Evolutionary conservation across 2,113 vertebrate species (phyloP), one percentile per base, ranked within the genome.

Genomic region (Lucifuga dentata): DNA sequence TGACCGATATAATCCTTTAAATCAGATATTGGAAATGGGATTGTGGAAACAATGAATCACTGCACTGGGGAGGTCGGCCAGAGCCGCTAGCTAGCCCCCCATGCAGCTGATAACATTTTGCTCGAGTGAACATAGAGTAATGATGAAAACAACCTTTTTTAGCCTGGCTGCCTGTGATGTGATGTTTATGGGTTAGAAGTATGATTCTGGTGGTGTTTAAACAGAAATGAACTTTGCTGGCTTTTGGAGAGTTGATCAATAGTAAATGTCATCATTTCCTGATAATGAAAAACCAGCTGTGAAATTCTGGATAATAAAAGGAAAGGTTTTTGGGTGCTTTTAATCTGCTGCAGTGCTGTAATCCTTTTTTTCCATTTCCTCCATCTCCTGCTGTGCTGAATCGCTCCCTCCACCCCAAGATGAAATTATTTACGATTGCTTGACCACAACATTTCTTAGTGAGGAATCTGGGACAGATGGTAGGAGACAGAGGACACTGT

Each of bases 391-490:
- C 69, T 52, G 41, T 26, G 13, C 62, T 78, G 38, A 68, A 77
- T 71, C 76, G 23, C 61, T 66, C 23, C 19, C 60, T 74, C 45
- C 62, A 80, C 81, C 90, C 86, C 51, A 70, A 92, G 90, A 86
- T 86, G 52, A 62, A 88, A 93, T 92, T 91, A 91, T 84, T 88
- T 87, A 78, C 35, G 74, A 88, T 89, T 86, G 84, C 85, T 86
- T 76, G 75, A 89, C 72, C 23, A 40, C 77, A 76, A 86, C 88
- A 81, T 89, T 84, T 81, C 32, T 76, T 69, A 57, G 80, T 85
- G 66, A 76, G 49, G 85, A 92, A 92, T 91, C 87, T 93, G 83
- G 89, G 89, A 90, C 91, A 91, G 82, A 88, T 66, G 82, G 85
- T 75, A 53, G 23, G 50, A 65, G 68, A 65, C 55, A 75, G 51